Percentiles rank a stretch among this genome's conserved stretches.
Conservation (phyloP, 2,797 vertebrate species). For the Monodelphis domestica region DNA sequence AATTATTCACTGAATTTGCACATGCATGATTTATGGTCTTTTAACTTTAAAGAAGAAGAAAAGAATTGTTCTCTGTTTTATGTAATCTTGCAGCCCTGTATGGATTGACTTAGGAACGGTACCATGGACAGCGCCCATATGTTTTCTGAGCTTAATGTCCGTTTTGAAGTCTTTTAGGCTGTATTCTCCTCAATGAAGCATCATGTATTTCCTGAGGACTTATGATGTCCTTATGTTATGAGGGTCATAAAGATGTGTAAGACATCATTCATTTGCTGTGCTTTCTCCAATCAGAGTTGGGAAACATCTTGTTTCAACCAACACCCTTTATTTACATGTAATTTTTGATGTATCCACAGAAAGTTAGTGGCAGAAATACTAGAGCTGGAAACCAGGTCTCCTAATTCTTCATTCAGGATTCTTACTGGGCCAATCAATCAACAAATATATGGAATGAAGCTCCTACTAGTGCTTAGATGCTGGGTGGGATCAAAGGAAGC, state of each 20-base stretch:
- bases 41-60: conserved; percentile 74
- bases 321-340: neutral
- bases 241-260: neutral
- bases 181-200: conserved; percentile 63
- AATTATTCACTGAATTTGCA: conserved; percentile 81
- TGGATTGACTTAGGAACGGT: conserved; percentile 78
- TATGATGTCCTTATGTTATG: neutral
- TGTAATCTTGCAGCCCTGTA: conserved; percentile 62
- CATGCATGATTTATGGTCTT: conserved; percentile 79
- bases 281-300: too few relatives aligned
- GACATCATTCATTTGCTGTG: neutral
- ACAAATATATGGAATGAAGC: neutral
- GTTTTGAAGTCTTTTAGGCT: conserved; percentile 83
- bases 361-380: neutral
- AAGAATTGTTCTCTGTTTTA: conserved; percentile 58
- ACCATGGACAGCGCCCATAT: conserved; percentile 72
- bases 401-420: neutral
- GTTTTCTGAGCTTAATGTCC: conserved; percentile 54
- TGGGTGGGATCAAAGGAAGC: neutral
- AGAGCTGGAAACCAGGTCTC: neutral
- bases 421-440: neutral
- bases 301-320: neutral
- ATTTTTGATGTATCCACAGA: neutral
- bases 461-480: neutral
- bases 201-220: neutral